phyloP scores from a whole-genome alignment of 2,797 vertebrate genomes.

The Myotis pilosus region DNA sequence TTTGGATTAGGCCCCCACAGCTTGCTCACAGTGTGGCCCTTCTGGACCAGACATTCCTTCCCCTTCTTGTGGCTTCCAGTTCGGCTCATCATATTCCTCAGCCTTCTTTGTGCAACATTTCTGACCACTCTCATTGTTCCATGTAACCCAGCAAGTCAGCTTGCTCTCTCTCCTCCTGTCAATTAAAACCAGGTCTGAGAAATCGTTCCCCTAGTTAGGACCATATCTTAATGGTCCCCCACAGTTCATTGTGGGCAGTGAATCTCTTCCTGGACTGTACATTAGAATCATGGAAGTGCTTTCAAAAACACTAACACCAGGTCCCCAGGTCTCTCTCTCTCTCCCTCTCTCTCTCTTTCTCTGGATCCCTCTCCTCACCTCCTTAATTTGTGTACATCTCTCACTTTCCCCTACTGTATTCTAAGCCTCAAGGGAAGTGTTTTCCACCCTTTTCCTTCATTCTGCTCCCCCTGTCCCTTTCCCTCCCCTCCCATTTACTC shows the following conservation, averaged over 20 bases:
- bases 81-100: not conserved
- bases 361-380: no score
- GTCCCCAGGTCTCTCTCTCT: no score
- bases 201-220: not conserved
- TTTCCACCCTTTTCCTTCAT: not conserved
- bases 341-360: no score
- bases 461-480: not conserved
- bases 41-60: not conserved
- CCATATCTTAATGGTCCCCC: not conserved
- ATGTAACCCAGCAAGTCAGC: not conserved
- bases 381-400: not conserved
- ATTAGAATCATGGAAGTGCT: not conserved
- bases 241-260: not conserved
- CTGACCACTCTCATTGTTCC: not conserved
- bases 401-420: not conserved
- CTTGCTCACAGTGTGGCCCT: accelerated
- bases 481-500: no score
- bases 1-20: not conserved
- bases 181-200: not conserved
- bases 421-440: not conserved
- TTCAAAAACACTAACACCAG: not conserved
- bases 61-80: accelerated
- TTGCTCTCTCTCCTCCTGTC: not conserved
- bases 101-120: not conserved
- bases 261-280: not conserved